Conservation (phyloP, 1,140 invertebrate species). For the Anoplolepis gracilipes region DNA sequence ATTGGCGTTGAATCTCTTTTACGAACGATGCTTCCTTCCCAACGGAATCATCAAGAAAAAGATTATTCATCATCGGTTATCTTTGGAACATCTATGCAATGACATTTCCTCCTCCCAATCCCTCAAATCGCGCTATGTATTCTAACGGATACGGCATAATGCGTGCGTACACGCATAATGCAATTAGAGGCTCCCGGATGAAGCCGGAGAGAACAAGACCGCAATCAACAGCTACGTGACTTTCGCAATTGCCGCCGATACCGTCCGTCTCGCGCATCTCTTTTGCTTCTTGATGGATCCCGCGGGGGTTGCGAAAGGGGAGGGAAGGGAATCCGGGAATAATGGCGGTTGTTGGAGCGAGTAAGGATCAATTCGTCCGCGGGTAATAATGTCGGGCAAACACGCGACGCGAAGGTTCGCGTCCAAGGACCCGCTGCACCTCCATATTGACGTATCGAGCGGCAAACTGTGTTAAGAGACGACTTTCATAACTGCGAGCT, state of each 20-base stretch:
- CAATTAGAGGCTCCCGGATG: constrained; percentile 32
- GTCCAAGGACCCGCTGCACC: constrained; percentile 5
- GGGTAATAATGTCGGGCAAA: constrained; percentile 35
- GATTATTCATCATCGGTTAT: not conserved
- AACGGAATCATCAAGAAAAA: not conserved
- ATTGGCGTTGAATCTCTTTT: not conserved
- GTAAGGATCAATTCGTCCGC: constrained; percentile 56
- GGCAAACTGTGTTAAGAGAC: constrained; percentile 4
- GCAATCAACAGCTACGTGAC: constrained; percentile 52
- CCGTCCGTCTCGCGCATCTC: not conserved
- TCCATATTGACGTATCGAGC: constrained; percentile 46
- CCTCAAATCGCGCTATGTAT: not conserved
- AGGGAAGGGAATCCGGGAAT: not conserved
- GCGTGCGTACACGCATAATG: constrained; percentile 21
- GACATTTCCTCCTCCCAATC: not conserved
- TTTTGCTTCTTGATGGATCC: not conserved
- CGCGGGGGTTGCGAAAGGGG: not conserved
- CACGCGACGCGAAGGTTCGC: constrained; percentile 31
- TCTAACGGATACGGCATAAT: not conserved
- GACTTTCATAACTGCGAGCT: constrained; percentile 28
- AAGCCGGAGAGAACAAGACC: constrained; percentile 15
- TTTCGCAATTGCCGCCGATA: constrained; percentile 25
- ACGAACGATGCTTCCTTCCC: not conserved
- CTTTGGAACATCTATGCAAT: too few relatives aligned
- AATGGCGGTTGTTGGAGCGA: constrained; percentile 41